Conservation (phyloP, 2,888 invertebrate genomes). For the Rhagonycha fulva region DNA sequence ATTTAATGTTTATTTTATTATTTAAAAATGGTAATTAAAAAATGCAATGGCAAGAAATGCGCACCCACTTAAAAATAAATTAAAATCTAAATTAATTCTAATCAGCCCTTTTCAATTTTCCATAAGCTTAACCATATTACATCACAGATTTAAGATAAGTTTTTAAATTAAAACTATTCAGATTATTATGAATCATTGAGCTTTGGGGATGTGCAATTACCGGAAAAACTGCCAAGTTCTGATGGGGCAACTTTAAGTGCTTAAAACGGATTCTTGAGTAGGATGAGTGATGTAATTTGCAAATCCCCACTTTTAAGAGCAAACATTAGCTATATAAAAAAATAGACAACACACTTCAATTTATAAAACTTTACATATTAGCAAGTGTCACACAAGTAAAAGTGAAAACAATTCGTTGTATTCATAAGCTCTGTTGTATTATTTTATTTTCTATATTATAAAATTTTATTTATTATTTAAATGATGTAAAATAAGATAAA, state of each 20-base stretch:
- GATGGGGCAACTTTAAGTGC: neutral
- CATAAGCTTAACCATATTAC: conserved; percentile 27
- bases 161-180: conserved; percentile 4
- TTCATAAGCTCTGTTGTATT: conserved; percentile 21
- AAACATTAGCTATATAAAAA: conserved; percentile 3
- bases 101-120: conserved; percentile 13
- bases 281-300: conserved; percentile 5
- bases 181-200: conserved; percentile 5
- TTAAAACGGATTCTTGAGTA: neutral
- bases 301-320: conserved; percentile 2
- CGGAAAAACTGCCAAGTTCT: neutral
- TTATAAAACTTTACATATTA: conserved; percentile 8
- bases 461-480: neutral
- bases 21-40: conserved; percentile 15
- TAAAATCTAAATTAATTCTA: conserved; percentile 14
- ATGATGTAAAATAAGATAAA: conserved; percentile 7
- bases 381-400: conserved; percentile 1
- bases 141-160: conserved; percentile 29
- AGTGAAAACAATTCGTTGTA: conserved; percentile 25
- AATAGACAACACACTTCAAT: conserved; percentile 15
- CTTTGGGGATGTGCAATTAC: conserved; percentile 12
- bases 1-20: neutral
- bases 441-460: neutral
- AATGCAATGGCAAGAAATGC: conserved; percentile 11
- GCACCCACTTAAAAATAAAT: neutral